Evolutionary conservation across 2,113 vertebrate genomes (phyloP).

Genomic region (Clarias magur): DNA sequence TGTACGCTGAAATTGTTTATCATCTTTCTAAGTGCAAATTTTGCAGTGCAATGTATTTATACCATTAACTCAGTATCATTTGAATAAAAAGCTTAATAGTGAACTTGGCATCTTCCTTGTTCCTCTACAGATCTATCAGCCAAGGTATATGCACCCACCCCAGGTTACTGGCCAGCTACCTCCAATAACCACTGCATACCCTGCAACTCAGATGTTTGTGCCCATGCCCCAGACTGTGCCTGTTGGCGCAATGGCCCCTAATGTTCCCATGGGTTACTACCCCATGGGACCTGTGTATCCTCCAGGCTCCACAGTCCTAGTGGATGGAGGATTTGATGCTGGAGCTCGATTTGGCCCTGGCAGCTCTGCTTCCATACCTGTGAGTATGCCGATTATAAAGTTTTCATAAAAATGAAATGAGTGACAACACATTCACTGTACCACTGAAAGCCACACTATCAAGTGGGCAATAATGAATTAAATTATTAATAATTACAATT

Average conservation of each 20-base stretch:
- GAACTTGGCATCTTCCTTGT: neutral
- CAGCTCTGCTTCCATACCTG: slow-evolving; percentile 80
- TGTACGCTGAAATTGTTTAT: neutral
- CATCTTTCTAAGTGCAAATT: neutral
- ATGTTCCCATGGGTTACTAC: slow-evolving; percentile 92
- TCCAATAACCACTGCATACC: slow-evolving; percentile 85
- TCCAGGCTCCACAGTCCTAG: slow-evolving; percentile 84
- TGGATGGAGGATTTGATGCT: slow-evolving; percentile 85
- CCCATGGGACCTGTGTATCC: slow-evolving; percentile 87
- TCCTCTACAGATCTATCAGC: slow-evolving; percentile 86
- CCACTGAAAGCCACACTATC: neutral
- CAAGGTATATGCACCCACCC: slow-evolving; percentile 88
- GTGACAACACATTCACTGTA: neutral
- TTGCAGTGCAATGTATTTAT: neutral
- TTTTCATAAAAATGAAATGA: neutral
- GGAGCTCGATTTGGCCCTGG: slow-evolving; percentile 87
- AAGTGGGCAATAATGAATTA: no score
- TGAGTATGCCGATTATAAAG: slow-evolving; percentile 72
- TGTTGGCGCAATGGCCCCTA: slow-evolving; percentile 80
- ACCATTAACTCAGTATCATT: neutral
- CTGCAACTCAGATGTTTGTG: slow-evolving; percentile 87
- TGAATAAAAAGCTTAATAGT: neutral
- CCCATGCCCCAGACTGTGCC: slow-evolving; percentile 84
- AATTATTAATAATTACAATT: neutral
- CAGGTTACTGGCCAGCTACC: slow-evolving; percentile 81